Evolutionary conservation across 2,797 vertebrate genomes (phyloP).

Genomic region (Myotis pilosus): DNA sequence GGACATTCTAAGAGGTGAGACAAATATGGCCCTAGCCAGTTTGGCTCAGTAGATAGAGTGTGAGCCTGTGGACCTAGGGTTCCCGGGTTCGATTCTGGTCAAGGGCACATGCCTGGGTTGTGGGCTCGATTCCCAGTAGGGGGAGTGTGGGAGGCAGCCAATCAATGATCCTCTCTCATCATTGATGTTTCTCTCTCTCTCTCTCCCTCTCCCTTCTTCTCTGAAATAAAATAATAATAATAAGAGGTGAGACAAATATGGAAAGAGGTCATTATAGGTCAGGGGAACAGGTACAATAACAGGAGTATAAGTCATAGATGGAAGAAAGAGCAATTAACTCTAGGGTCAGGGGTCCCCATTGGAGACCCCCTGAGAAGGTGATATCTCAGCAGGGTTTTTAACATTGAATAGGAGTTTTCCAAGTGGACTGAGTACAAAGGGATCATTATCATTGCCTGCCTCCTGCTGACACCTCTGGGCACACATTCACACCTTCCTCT

Average conservation of each 20-base stretch:
- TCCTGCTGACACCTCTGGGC: neutral
- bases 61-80: no score
- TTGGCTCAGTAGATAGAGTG: no score
- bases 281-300: neutral
- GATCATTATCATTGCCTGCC: neutral
- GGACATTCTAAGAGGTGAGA: neutral
- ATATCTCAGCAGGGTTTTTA: neutral
- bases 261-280: neutral
- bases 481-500: neutral
- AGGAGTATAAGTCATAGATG: neutral
- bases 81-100: no score
- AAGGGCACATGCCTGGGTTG: no score
- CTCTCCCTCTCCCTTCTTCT: no score
- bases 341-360: neutral
- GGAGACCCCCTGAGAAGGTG: neutral
- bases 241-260: neutral
- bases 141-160: no score
- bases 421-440: neutral
- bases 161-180: no score
- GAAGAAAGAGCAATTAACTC: neutral
- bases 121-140: no score
- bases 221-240: no score
- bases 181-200: no score
- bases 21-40: no score
- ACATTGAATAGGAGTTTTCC: slow-evolving; percentile 48